Base-by-base conservation (phyloP, 1,140 invertebrate genomes). In the Nebria ingens region DNA sequence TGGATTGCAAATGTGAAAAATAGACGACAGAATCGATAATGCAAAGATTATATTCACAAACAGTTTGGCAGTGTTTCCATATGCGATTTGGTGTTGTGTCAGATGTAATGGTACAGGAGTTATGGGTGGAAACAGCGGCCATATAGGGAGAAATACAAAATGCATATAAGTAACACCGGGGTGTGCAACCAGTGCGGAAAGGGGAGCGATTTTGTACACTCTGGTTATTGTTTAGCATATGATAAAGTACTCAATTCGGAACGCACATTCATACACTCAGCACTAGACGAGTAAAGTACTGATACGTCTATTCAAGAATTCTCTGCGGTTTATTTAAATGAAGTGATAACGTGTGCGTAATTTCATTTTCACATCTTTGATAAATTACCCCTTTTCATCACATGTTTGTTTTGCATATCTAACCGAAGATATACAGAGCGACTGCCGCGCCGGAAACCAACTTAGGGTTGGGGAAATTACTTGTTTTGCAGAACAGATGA, bases 341-440 rank as follows among this genome's bases (percentile, higher is more conserved):
- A 21, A 20, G 34, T 53, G 55, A 56, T 52, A 52, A 52, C 55
- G 29, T 19, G 22, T 12, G 17, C 17, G 51, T 53, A 56, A 56
- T 56, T 56, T 56, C 50, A 56, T 56, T 56, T 52, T 53, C 29
- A 50, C 23, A 25, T 42, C 40, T 56, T 40, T 56, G 55, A 56
- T 56, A 56, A 56, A 56, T 56, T 34, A 53, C 50, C 42, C 54
- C 55, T 52, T 56, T 50, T 52, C 25, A 40, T 34, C 15, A 56
- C 40, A 19, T 34, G 13, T 52, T 56, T 56, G 51, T 53, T 56
- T 56, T 56, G 38, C 55, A 56, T 53, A 29, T 34, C 55, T 52
- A 52, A 51, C 22, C n/a, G 21, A 51, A 56, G 55, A 42, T 34
- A 56, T 42, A 22, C 22, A 29, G 55, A 38, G 22, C 15, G 40